phyloP scores from a whole-genome alignment of 2,113 vertebrate genomes.

The Petrocephalus microphthalmus region DNA sequence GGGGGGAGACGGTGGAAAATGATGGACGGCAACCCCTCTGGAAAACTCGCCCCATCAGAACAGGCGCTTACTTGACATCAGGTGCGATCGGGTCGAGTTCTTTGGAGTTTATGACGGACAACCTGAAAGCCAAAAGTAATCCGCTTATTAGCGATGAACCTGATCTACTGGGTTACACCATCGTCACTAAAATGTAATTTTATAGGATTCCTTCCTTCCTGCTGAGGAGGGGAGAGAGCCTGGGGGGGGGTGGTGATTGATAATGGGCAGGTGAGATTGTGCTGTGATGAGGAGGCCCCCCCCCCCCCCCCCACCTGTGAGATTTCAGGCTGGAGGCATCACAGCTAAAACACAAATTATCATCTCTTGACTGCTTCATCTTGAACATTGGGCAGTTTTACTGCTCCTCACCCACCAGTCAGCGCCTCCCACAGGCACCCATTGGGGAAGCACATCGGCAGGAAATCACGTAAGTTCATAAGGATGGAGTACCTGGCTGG shows the following conservation, averaged over 20 bases:
- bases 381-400: background rate
- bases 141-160: no score
- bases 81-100: conserved; percentile 1
- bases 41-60: background rate
- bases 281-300: background rate
- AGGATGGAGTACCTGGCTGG: conserved; percentile 1
- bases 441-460: background rate
- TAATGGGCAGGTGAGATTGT: background rate
- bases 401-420: background rate
- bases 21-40: background rate
- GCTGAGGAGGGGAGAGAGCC: background rate
- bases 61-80: conserved; percentile 11
- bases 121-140: conserved; percentile 5
- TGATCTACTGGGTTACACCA: background rate
- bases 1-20: background rate
- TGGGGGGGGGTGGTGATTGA: background rate
- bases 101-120: conserved; percentile 18
- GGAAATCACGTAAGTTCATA: background rate
- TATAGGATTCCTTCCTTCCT: background rate
- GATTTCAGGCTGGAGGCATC: background rate
- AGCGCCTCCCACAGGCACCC: background rate
- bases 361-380: background rate
- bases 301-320: background rate
- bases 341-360: background rate
- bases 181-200: background rate